Evolutionary conservation across 2,113 vertebrate genomes (phyloP).

Genomic region (Pangasianodon hypophthalmus): DNA sequence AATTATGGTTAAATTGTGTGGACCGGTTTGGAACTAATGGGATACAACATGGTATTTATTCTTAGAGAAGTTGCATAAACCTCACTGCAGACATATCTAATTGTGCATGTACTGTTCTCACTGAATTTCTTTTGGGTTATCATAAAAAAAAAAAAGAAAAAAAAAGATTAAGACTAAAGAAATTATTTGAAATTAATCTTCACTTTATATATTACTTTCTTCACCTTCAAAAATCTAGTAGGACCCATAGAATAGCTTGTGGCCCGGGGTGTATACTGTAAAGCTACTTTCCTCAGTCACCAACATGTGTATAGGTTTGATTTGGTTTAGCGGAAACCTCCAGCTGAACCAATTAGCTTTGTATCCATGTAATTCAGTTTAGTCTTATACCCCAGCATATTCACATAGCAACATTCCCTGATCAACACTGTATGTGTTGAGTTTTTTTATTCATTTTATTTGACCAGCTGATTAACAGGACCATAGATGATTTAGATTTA

Average conservation of each 20-base stretch:
- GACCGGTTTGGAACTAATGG: conserved; percentile 30
- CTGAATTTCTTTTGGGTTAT: conserved; percentile 1
- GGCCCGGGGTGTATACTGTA: neutral
- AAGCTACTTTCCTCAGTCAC: neutral
- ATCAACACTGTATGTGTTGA: neutral
- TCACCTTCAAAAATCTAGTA: neutral
- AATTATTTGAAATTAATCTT: conserved; percentile 13
- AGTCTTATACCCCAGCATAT: neutral
- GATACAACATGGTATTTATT: conserved; percentile 14
- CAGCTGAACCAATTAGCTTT: neutral
- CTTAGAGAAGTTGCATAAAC: conserved; percentile 26
- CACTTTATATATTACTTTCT: neutral
- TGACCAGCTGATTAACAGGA: neutral
- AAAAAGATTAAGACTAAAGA: neutral
- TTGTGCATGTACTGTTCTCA: conserved; percentile 44
- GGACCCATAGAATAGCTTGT: neutral
- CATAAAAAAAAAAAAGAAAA: neutral
- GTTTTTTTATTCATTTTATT: conserved; percentile 15
- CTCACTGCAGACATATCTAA: conserved; percentile 34
- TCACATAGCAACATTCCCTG: conserved; percentile 19
- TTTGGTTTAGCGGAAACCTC: neutral
- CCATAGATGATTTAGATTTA: neutral
- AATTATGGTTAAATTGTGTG: conserved; percentile 29
- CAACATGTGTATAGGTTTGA: neutral
- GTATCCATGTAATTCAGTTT: neutral